Conservation (phyloP, 2,113 vertebrate genomes). For the Ascaphus truei region DNA sequence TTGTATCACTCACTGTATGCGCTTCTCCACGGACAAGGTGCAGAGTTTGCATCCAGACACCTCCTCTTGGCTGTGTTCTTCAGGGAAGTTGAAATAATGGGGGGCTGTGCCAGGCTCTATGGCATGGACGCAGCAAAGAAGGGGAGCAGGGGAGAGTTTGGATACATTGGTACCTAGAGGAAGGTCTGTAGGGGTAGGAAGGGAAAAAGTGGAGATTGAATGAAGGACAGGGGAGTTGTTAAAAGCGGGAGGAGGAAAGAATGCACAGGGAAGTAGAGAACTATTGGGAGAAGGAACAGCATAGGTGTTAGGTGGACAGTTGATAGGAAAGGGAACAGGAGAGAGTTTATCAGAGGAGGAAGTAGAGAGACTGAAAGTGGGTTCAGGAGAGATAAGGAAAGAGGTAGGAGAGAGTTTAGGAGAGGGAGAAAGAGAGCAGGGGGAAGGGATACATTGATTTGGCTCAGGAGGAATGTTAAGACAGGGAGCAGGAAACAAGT, state of each 20-base stretch:
- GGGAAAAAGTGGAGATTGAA: too few relatives aligned
- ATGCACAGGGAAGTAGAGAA: not conserved
- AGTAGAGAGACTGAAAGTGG: not conserved
- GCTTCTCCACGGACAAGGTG: conserved; percentile 35
- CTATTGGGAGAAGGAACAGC: not conserved
- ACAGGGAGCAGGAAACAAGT: too few relatives aligned
- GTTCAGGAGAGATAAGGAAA: too few relatives aligned
- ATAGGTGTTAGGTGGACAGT: not conserved
- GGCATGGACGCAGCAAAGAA: not conserved
- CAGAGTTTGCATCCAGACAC: not conserved
- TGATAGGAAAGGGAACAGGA: not conserved
- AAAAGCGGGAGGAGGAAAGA: not conserved
- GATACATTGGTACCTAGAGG: not conserved
- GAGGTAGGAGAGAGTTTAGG: too few relatives aligned
- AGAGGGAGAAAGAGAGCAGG: too few relatives aligned
- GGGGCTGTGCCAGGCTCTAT: too few relatives aligned
- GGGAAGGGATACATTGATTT: too few relatives aligned
- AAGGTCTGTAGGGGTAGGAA: not conserved
- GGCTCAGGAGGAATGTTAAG: too few relatives aligned
- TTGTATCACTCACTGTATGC: conserved; percentile 45
- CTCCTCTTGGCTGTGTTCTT: not conserved
- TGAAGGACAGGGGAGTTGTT: too few relatives aligned
- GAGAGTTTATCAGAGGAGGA: not conserved
- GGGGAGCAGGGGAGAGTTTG: not conserved
- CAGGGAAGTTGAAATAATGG: not conserved